Evolutionary conservation across 2,888 invertebrate species (phyloP), one percentile per base, ranked within the genome.

Genomic region (Lasiommata megera): DNA sequence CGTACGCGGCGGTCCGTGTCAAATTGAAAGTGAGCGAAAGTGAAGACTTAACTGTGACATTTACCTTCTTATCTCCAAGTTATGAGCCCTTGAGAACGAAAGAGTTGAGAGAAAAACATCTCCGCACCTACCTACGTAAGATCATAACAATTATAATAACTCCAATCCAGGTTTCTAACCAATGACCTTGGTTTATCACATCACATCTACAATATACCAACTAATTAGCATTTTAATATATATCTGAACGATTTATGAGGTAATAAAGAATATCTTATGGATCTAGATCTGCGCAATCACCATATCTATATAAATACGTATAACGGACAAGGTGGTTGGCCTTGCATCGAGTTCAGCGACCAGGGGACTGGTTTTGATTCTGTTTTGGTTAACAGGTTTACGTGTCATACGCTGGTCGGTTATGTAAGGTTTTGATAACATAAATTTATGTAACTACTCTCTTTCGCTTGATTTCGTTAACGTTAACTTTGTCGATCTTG

Each of bases 21-120:
- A 29, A 28, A 51, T 51, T 40, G 65, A 65, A 63, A 65, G 65
- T 63, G 34, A 58, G 57, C 58, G 65, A 65, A 65, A 65, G 65
- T 61, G 29, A 51, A 50, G 18, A 41, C 12, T 18, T 51, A 41
- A 46, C 53, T 57, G 50, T 60, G 56, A 62, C 56, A 38, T 38
- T 50, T 37, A 50, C 38, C 38, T 50, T 11, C 28, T 16, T 14
- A 28, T 11, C 29, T 28, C 5, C 37, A 1, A 36, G 36, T 18
- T 28, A 14, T 31, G 46, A 46, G 46, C 46, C 46, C 46, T 46
- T 31, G 46, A 46, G 29, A 46, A 16, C 12, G 8, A 12, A 14
- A 28, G 44, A 44, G 44, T 14, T 29, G 1, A 44, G 28, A 44
- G 28, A 14, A 44, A 31, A 31, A 31, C 31, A 31, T 3, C 9